Conservation (phyloP, 1,140 invertebrate species). For the Orchesella cincta region DNA sequence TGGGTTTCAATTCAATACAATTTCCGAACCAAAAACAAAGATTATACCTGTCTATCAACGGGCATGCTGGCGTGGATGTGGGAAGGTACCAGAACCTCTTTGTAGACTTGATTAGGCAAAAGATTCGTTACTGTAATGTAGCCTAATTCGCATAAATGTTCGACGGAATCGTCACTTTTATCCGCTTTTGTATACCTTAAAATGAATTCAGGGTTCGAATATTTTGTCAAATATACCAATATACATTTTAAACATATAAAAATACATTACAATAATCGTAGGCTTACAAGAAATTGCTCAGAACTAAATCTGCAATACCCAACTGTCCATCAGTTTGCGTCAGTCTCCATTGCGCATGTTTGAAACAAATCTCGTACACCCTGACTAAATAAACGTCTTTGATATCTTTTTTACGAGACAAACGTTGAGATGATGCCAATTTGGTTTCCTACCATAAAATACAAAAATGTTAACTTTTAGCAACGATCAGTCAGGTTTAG, state of each 20-base stretch:
- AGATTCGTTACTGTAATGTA: constrained; percentile 94
- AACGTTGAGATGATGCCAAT: constrained; percentile 46
- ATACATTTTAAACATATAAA: neutral
- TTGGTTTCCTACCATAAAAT: constrained; percentile 44
- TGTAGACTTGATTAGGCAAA: constrained; percentile 90
- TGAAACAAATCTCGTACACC: constrained; percentile 96
- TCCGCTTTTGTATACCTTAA: constrained; percentile 89
- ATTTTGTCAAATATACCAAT: neutral
- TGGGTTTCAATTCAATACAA: neutral
- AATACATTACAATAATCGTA: constrained; percentile 28
- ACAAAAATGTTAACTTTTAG: neutral
- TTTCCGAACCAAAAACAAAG: neutral
- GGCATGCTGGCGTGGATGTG: constrained; percentile 87
- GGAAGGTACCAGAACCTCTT: constrained; percentile 84
- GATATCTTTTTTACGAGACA: constrained; percentile 59
- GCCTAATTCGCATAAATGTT: constrained; percentile 95
- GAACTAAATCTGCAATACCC: constrained; percentile 90
- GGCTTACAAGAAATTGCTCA: constrained; percentile 89
- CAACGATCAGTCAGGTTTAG: neutral
- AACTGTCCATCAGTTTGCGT: constrained; percentile 97
- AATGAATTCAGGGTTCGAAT: neutral
- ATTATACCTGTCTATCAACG: constrained; percentile 70
- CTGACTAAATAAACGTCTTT: constrained; percentile 73
- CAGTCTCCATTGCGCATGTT: constrained; percentile 96
- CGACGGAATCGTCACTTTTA: constrained; percentile 93